Conservation (phyloP, 2,888 invertebrate genomes). For the Troides helena region DNA sequence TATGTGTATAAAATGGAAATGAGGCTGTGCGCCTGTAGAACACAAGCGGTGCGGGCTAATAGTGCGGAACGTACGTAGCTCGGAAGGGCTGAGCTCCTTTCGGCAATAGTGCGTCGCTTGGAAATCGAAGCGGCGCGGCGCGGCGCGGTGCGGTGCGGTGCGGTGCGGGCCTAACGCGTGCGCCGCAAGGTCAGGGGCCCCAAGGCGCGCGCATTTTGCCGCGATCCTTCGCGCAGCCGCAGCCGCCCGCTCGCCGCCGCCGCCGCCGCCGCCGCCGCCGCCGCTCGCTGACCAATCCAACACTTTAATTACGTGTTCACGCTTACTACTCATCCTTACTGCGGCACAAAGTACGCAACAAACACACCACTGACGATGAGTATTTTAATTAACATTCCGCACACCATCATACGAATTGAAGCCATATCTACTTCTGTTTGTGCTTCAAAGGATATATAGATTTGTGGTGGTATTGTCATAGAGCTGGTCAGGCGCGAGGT, state of each 20-base stretch:
- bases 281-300: slow-evolving; percentile 46
- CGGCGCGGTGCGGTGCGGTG: slow-evolving; percentile 38
- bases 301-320: too few species aligned
- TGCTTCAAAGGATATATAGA: too few species aligned
- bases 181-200: slow-evolving; percentile 71
- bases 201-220: slow-evolving; percentile 51
- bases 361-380: too few species aligned
- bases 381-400: too few species aligned
- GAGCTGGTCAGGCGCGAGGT: too few species aligned
- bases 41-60: neutral
- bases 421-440: too few species aligned
- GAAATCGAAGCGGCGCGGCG: slow-evolving; percentile 39
- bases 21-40: too few species aligned
- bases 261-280: slow-evolving; percentile 28
- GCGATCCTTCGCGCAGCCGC: slow-evolving; percentile 45
- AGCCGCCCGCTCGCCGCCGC: slow-evolving; percentile 35
- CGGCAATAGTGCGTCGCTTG: slow-evolving; percentile 35
- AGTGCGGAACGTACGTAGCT: slow-evolving; percentile 19
- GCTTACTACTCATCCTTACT: too few species aligned
- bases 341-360: too few species aligned
- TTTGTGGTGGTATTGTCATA: too few species aligned
- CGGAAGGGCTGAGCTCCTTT: slow-evolving; percentile 38
- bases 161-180: slow-evolving; percentile 48
- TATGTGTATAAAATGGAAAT: too few species aligned
- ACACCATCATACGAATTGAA: too few species aligned